Evolutionary conservation across 2,888 invertebrate genomes (phyloP).

Genomic region (Sarcophaga carnaria): DNA sequence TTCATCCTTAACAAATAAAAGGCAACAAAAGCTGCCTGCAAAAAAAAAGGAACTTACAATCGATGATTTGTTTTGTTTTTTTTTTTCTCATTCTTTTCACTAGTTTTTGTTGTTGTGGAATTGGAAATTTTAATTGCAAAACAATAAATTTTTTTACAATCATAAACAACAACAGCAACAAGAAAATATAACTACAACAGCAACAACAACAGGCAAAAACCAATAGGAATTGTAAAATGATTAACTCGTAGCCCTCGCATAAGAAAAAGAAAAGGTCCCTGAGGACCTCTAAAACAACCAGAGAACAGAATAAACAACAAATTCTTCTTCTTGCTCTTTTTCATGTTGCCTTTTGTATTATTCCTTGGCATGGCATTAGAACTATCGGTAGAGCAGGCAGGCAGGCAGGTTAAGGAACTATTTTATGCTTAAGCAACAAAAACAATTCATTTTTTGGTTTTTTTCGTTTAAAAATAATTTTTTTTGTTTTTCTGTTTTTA

Average conservation of each 20-base stretch:
- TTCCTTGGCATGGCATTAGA: neutral
- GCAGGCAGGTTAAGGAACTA: slow-evolving; percentile 45
- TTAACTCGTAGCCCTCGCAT: neutral
- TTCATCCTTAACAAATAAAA: neutral
- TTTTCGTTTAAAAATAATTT: slow-evolving; percentile 15
- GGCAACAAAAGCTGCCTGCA: neutral
- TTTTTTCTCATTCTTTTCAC: neutral
- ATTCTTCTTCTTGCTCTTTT: slow-evolving; percentile 10
- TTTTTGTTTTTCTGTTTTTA: neutral
- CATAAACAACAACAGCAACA: slow-evolving; percentile 52
- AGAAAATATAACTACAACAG: slow-evolving; percentile 16
- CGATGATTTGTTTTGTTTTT: neutral
- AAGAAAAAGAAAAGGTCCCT: slow-evolving; percentile 43
- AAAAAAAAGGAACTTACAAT: neutral
- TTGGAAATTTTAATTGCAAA: slow-evolving; percentile 69
- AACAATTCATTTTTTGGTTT: slow-evolving; percentile 52
- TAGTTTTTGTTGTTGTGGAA: slow-evolving; percentile 32
- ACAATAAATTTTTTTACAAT: slow-evolving; percentile 68
- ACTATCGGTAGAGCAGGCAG: neutral
- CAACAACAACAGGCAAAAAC: slow-evolving; percentile 4
- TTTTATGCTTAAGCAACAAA: slow-evolving; percentile 56
- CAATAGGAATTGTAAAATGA: slow-evolving; percentile 9
- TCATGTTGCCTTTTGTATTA: neutral
- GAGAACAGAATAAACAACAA: slow-evolving; percentile 43
- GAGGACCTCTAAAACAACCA: slow-evolving; percentile 50